A percentile compares a stretch with the other conserved stretches of the same genome.
These are phyloP conservation scores for Nycticorax nycticorax DNA, from an alignment of 2,113 vertebrate species.

Conservation along the genomic window DNA sequence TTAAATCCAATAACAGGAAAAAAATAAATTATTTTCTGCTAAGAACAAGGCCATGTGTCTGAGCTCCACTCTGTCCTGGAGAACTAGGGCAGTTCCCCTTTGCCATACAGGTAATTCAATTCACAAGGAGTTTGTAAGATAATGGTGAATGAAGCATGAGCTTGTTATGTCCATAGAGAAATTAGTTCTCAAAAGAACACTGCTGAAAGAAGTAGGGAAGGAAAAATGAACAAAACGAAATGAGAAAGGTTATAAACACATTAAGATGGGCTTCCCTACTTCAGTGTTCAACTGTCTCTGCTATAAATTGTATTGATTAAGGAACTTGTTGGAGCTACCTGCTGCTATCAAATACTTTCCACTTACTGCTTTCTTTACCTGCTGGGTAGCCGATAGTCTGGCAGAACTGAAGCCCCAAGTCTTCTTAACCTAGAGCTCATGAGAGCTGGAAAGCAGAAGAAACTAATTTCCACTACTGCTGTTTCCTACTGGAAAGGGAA, in stretches of 20 bases:
- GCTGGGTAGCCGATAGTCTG: background rate
- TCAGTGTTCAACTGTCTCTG: background rate
- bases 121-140: background rate
- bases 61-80: background rate
- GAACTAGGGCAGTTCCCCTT: background rate
- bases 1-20: background rate
- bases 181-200: background rate
- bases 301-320: slow-evolving; percentile 47
- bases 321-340: slow-evolving; percentile 17
- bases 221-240: background rate
- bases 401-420: background rate
- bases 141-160: background rate
- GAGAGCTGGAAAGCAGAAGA: background rate
- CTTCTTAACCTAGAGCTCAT: background rate
- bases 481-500: background rate
- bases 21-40: background rate
- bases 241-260: slow-evolving; percentile 5
- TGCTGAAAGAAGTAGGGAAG: background rate
- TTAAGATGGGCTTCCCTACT: background rate
- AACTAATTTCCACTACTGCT: background rate
- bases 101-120: slow-evolving; percentile 22
- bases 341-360: slow-evolving; percentile 32
- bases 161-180: background rate
- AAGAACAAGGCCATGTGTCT: background rate
- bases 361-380: slow-evolving; percentile 11